Evolutionary conservation across 2,888 invertebrate species (phyloP), one percentile per base, ranked within the genome.

Genomic region (Nesidiocoris tenuis): DNA sequence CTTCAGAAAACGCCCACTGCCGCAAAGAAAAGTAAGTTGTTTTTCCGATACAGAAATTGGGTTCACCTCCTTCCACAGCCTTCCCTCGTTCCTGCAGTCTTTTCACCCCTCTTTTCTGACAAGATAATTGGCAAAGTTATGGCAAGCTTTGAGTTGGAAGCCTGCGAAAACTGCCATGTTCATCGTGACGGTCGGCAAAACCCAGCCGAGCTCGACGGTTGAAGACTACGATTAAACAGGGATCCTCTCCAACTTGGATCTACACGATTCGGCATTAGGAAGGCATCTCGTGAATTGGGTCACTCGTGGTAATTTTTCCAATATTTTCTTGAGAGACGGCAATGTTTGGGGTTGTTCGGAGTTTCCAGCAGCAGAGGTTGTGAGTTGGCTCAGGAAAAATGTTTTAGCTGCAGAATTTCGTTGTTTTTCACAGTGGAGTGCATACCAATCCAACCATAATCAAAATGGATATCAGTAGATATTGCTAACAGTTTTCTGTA

Each of bases 51-150:
- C 76, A 76, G 76, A 76, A 76, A 76, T 76, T 76, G 76, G 76
- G 76, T 76, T 76, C 61, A 57, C 57, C 70, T 61, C 56, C 25
- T 24, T 22, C 68, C 22, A 21, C 21, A 57, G 18, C 61, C 61
- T 18, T 5, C 17, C 2, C 39, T 39, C 22, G 12, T 66, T 18
- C 18, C 67, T 54, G 1, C 67, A 16, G 21, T 17, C 25, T n/a
- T 23, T 21, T 19, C 18, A 18, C 17, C 56, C 67, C 17, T 67
- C 71, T 24, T 64, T 61, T 70, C 64, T 76, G 76, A 76, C 76
- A 76, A 76, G 76, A 76, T 76, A 76, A 76, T 76, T 76, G 76
- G 76, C 71, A 76, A 76, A 76, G 76, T 76, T 76, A 76, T 76
- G 76, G 61, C 70, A 19, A 72, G 61, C 61, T 18, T n/a, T n/a